A percentile compares a stretch with the other conserved stretches of the same genome.
Conservation (phyloP, 2,113 vertebrate genomes). For the Trematomus loennbergii region DNA sequence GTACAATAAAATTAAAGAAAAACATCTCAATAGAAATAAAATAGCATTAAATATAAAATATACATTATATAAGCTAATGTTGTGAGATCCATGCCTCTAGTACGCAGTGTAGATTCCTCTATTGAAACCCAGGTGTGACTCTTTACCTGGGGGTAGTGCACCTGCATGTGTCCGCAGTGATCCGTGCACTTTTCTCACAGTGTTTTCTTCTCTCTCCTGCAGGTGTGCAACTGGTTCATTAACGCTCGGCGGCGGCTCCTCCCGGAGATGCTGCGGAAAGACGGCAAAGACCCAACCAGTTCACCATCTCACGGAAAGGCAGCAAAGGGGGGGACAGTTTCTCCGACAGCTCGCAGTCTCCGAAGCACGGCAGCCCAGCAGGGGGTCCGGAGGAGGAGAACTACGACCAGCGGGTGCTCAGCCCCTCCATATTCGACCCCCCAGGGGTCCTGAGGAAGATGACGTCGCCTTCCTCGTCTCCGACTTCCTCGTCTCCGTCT, state of each 20-base stretch:
- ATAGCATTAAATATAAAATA: too few species aligned
- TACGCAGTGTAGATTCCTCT: constrained; percentile 13
- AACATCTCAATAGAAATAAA: too few species aligned
- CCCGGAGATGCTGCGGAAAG: constrained; percentile 95
- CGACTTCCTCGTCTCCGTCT: constrained; percentile 74
- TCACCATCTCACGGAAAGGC: constrained; percentile 92
- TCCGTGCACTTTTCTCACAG: constrained; percentile 9
- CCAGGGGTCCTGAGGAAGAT: constrained; percentile 78
- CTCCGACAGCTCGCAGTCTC: constrained; percentile 88
- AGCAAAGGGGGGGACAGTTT: constrained; percentile 89
- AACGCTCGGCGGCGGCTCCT: constrained; percentile 94
- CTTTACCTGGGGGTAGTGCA: constrained; percentile 48
- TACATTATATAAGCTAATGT: too few species aligned
- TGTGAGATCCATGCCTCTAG: background rate
- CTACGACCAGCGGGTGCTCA: constrained; percentile 87
- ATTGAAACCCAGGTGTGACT: constrained; percentile 47
- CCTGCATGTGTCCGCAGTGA: constrained; percentile 32
- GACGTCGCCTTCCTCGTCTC: constrained; percentile 77
- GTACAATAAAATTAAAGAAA: too few species aligned
- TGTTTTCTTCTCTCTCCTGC: constrained; percentile 20
- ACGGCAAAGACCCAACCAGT: constrained; percentile 94
- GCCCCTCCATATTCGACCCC: constrained; percentile 82
- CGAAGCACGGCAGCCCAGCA: constrained; percentile 88
- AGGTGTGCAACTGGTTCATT: constrained; percentile 99
- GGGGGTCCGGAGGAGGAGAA: constrained; percentile 85